Base-by-base conservation (phyloP, 1,140 invertebrate species). In the Solen grandis region DNA sequence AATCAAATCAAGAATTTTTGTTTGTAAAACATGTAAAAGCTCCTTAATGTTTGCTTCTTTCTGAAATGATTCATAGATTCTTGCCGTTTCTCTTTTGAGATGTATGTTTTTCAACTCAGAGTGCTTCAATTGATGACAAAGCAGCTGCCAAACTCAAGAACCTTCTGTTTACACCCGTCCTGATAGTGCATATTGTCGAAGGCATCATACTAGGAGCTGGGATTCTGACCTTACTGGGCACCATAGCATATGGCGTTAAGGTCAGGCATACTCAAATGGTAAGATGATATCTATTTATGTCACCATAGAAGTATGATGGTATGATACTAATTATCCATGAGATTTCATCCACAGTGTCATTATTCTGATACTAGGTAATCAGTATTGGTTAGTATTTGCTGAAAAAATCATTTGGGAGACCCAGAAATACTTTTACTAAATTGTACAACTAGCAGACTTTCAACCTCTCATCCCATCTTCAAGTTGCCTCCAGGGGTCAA, bases 111-210 rank as follows among this genome's bases (percentile, higher is more conserved):
- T 54, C 33, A 46, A 81, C 46, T 35, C 78, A 84, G 81, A 86
- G 79, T 80, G 81, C 82, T 16, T 68, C 81, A n/a, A 78, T 84
- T 41, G 86, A 88, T 82, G 86, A 88, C 33, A 76, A 79, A 16
- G 81, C 77, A 69, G 85, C 86, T 8, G 35, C 73, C 1, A 83
- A 82, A 70, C 63, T 88, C 33, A 66, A 83, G 41, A 60, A 41
- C 22, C 38, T 84, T 41, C 81, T 88, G 63, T 85, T 88, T 41
- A 78, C 68, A 0, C 86, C 86, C 2, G 27, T 88, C 55, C 35
- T 69, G 27, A 62, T 85, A n/a, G 41, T 77, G 22, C 50, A 82
- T 10, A 55, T 81, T 10, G 41, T 79, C 1, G 75, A 88, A 66
- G 83, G 81, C 14, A 59, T 62, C 2, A 65, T 86, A 3, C 78